Conservation (phyloP, 2,888 invertebrate species). For the Acrobasis repandana region DNA sequence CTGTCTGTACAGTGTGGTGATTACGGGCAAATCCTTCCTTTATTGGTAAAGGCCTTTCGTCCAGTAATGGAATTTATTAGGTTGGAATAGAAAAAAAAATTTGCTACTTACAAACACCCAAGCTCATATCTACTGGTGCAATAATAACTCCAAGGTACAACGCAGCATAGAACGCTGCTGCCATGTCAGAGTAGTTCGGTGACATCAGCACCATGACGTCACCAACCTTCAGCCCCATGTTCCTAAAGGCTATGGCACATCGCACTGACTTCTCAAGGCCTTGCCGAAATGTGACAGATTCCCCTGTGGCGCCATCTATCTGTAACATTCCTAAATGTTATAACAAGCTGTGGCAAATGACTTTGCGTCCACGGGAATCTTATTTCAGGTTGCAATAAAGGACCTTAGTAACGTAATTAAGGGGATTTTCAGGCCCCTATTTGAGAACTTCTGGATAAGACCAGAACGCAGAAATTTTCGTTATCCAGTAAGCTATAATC, state of each 20-base stretch:
- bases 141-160: slow-evolving; percentile 66
- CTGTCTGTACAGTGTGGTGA: no score
- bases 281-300: slow-evolving; percentile 64
- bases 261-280: slow-evolving; percentile 59
- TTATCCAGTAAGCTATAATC: no score
- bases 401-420: no score
- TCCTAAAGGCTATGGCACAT: slow-evolving; percentile 65
- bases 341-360: no score
- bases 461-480: no score
- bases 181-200: slow-evolving; percentile 67
- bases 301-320: slow-evolving; percentile 69
- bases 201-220: slow-evolving; percentile 75
- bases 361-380: no score
- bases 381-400: no score
- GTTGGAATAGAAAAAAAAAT: background rate
- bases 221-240: slow-evolving; percentile 56
- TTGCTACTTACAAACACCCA: slow-evolving; percentile 50
- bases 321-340: slow-evolving; percentile 31
- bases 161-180: slow-evolving; percentile 72
- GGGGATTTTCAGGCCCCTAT: no score
- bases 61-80: background rate
- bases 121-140: slow-evolving; percentile 55
- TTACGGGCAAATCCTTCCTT: background rate
- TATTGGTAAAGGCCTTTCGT: background rate
- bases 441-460: no score